Percentiles rank a stretch among this genome's conserved stretches.
Evolutionary conservation across 2,113 vertebrate genomes (phyloP).

Genomic region (Speoplatyrhinus poulsoni): DNA sequence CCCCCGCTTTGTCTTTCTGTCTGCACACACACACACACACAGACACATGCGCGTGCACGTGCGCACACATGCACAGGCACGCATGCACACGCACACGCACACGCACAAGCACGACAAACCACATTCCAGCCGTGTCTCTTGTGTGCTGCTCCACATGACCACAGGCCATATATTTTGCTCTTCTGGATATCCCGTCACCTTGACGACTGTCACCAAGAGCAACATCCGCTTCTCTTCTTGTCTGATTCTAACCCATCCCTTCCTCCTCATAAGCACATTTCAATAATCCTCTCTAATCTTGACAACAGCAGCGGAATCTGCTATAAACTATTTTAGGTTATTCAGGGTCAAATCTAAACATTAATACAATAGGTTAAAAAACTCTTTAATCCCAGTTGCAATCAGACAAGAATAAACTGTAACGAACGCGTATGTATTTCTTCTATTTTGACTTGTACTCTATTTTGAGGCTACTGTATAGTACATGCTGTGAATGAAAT

Average conservation of each 20-base stretch:
- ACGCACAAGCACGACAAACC: neutral
- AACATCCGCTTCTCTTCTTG: constrained; percentile 1
- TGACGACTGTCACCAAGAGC: constrained; percentile 22
- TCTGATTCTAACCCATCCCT: neutral
- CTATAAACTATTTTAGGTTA: constrained; percentile 29
- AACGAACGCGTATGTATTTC: no score
- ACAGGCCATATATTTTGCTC: constrained; percentile 43
- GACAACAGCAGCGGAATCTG: constrained; percentile 8
- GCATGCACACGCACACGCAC: neutral
- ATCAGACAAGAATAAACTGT: no score
- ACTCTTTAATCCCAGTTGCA: no score
- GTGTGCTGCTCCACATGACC: constrained; percentile 42
- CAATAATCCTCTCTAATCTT: constrained; percentile 12
- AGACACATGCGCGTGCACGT: neutral
- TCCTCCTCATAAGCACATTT: constrained; percentile 17
- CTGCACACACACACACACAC: constrained; percentile 28
- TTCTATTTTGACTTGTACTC: no score
- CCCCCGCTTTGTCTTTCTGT: constrained; percentile 70
- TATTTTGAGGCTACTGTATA: no score
- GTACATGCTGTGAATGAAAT: no score
- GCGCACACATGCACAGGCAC: neutral
- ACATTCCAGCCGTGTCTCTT: neutral
- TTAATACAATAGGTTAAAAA: no score
- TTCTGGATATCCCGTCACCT: constrained; percentile 17
- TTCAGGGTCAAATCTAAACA: constrained; percentile 21